Conservation (phyloP, 2,888 invertebrate genomes). For the Deilephila elpenor region DNA sequence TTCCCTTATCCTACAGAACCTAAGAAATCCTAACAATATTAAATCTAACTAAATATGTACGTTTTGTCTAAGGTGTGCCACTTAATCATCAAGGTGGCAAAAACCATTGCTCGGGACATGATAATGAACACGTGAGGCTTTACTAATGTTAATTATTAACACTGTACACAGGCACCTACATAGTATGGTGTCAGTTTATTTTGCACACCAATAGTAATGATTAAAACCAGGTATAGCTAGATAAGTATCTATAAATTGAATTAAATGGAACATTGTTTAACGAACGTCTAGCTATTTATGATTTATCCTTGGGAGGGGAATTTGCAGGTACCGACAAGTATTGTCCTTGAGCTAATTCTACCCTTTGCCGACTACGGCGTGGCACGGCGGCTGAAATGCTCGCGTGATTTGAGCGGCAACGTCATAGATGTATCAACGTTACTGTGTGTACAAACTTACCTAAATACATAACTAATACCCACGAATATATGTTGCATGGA, state of each 20-base stretch:
- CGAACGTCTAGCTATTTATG: neutral
- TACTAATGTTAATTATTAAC: neutral
- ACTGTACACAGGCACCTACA: neutral
- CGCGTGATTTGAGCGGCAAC: neutral
- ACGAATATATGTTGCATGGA: no score
- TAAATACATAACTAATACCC: no score
- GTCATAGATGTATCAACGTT: neutral
- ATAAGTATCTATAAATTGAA: neutral
- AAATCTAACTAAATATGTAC: neutral
- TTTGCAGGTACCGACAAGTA: neutral
- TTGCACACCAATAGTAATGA: neutral
- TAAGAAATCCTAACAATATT: no score
- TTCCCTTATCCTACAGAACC: no score
- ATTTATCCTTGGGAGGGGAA: neutral
- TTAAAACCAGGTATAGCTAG: neutral
- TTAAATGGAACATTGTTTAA: neutral
- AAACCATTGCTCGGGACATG: neutral
- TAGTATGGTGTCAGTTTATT: neutral
- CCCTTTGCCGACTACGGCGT: neutral
- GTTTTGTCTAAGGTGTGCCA: neutral
- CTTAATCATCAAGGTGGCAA: neutral
- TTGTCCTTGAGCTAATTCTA: slow-evolving; percentile 11
- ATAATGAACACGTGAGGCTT: slow-evolving; percentile 4
- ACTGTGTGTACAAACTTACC: no score
- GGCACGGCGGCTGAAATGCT: slow-evolving; percentile 3